Evolutionary conservation across 2,113 vertebrate genomes (phyloP).

Genomic region (Anhinga rufa): DNA sequence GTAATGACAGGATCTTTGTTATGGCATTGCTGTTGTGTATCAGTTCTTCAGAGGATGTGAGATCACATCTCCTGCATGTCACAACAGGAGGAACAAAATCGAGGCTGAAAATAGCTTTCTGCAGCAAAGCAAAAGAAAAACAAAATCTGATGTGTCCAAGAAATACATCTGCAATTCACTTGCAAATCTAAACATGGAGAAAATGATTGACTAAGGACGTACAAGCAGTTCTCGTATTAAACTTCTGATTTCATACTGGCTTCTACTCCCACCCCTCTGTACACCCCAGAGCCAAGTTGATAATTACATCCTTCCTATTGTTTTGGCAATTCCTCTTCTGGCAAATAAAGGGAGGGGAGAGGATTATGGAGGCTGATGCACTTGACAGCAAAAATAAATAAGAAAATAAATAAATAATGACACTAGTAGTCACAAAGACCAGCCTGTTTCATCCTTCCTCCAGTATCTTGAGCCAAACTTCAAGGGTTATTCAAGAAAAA

Average conservation of each 20-base stretch:
- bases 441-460: not conserved
- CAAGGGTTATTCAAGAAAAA: not conserved
- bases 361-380: not conserved
- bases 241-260: not conserved
- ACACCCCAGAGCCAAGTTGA: not conserved
- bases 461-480: not conserved
- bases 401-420: not conserved
- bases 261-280: not conserved
- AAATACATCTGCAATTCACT: not conserved
- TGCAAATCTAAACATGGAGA: not conserved
- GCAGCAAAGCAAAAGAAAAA: not conserved
- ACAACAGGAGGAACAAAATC: not conserved
- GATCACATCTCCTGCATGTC: constrained; percentile 16
- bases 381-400: constrained; percentile 6
- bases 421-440: not conserved
- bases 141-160: not conserved
- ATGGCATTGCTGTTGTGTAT: not conserved
- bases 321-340: constrained; percentile 11
- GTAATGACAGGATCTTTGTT: not conserved
- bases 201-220: not conserved
- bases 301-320: not conserved
- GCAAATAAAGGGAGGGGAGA: not conserved
- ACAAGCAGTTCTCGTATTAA: not conserved
- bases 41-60: not conserved
- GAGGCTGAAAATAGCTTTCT: constrained; percentile 13